Evolutionary conservation across 1,140 invertebrate genomes (phyloP).

Genomic region (Amphibalanus amphitrite): DNA sequence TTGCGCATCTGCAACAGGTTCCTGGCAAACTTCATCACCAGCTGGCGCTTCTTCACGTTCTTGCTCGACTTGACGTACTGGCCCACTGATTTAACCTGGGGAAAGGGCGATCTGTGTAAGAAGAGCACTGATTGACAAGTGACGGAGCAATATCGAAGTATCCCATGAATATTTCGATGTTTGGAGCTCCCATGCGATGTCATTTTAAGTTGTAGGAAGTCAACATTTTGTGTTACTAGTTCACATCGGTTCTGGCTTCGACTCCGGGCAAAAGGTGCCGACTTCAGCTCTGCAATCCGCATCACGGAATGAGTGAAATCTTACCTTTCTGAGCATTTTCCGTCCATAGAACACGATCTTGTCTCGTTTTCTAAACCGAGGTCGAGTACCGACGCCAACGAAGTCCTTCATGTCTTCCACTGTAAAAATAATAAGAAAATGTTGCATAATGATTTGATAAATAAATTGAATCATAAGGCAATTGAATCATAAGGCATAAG

Average conservation of each 20-base stretch:
- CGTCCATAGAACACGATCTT: conserved; percentile 92
- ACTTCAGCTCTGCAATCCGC: too few species aligned
- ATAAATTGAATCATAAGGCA: not conserved
- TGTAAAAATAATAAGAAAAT: not conserved
- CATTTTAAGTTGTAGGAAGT: too few species aligned
- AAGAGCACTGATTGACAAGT: too few species aligned
- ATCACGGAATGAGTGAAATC: too few species aligned
- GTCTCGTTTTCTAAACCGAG: conserved; percentile 83
- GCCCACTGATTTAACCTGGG: conserved; percentile 53
- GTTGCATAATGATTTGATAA: not conserved
- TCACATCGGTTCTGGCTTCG: too few species aligned
- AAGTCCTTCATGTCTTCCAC: conserved; percentile 21
- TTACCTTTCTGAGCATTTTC: conserved; percentile 81
- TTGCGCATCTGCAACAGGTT: conserved; percentile 60
- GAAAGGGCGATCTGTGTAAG: too few species aligned
- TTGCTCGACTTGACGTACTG: conserved; percentile 40
- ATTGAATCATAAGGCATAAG: not conserved
- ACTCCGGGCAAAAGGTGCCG: too few species aligned
- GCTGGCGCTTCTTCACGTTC: conserved; percentile 56
- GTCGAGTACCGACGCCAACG: conserved; percentile 24
- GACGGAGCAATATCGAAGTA: too few species aligned
- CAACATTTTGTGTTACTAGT: too few species aligned
- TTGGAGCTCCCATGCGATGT: too few species aligned
- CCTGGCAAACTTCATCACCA: conserved; percentile 73
- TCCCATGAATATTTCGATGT: too few species aligned